Base-by-base conservation (phyloP, 2,888 invertebrate genomes). In the Cheilosia grossa region DNA sequence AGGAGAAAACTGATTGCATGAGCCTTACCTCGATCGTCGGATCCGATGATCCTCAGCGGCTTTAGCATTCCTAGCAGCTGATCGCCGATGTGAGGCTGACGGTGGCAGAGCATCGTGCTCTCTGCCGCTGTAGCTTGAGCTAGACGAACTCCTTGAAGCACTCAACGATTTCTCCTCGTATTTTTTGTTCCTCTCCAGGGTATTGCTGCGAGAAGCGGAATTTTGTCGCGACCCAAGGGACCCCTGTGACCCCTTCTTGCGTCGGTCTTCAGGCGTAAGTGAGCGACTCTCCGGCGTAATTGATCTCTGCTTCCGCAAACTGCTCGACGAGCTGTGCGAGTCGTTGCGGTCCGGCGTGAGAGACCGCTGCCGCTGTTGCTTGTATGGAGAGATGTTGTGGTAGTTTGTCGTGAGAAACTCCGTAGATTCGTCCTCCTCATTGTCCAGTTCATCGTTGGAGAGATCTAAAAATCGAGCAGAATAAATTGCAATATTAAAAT, bases 391-490 rank as follows among this genome's bases (percentile, higher is more conserved):
- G 30, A 89, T 89, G 79, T 88, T 88, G 72, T 91, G 91, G 83
- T 91, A 91, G 56, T 89, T 91, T 24, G 90, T 89, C 40, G 91
- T 90, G 2, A 91, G 89, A 53, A 91, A 91, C 87, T 91, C 91
- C 42, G 88, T 90, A 5, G 91, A 89, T 59, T 90, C 90, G 54
- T 90, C 90, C 64, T 91, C 93, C 73, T 93, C 93, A 79, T 93
- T 93, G 83, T 93, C 93, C 87, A 93, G 91, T 59, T 93, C 93
- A 73, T 93, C 94, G 24, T 94, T 92, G 33, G 93, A 93, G 9
- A 93, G 93, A 90, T 93, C 93, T 89, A 66, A 0, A 59, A 73
- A 30, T 21, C 10, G 10, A 30, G 1, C n/a, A 51, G 10, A 17
- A 2, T 2, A 13, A 27, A 17, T 9, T 9, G n/a, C 2, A 33